A percentile compares a stretch with the other conserved stretches of the same genome.
phyloP scores from a whole-genome alignment of 2,797 vertebrate species.

The Sebastes minor region DNA sequence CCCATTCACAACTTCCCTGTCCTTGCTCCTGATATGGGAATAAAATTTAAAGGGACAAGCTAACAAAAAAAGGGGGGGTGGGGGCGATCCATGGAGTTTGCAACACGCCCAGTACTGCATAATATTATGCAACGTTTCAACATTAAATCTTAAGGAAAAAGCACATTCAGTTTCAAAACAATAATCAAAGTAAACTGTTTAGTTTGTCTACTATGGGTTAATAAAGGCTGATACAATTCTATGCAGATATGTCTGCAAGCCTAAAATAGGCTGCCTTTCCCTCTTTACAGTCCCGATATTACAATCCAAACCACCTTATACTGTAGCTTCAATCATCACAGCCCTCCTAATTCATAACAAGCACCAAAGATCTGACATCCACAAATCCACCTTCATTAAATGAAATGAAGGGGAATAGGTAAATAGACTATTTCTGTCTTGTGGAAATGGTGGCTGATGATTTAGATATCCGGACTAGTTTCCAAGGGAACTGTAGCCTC shows the following conservation, averaged over 20 bases:
- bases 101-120: not conserved
- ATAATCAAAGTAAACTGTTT: not conserved
- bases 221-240: not conserved
- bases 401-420: conserved; percentile 33
- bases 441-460: conserved; percentile 73
- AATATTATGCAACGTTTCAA: not conserved
- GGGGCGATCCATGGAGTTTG: not conserved
- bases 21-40: conserved; percentile 31
- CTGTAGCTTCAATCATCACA: not conserved
- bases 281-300: not conserved
- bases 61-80: not conserved
- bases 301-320: not conserved
- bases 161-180: not conserved
- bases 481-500: conserved; percentile 76
- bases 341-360: not conserved
- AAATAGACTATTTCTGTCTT: conserved; percentile 53
- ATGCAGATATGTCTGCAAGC: not conserved
- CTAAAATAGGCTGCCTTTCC: not conserved
- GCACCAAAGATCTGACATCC: not conserved
- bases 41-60: conserved; percentile 57
- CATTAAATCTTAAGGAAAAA: not conserved
- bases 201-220: not conserved
- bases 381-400: conserved; percentile 12
- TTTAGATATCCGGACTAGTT: conserved; percentile 66
- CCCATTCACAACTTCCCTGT: conserved; percentile 70